Evolutionary conservation across 2,797 vertebrate species (phyloP).

Genomic region (Sarcophilus harrisii): DNA sequence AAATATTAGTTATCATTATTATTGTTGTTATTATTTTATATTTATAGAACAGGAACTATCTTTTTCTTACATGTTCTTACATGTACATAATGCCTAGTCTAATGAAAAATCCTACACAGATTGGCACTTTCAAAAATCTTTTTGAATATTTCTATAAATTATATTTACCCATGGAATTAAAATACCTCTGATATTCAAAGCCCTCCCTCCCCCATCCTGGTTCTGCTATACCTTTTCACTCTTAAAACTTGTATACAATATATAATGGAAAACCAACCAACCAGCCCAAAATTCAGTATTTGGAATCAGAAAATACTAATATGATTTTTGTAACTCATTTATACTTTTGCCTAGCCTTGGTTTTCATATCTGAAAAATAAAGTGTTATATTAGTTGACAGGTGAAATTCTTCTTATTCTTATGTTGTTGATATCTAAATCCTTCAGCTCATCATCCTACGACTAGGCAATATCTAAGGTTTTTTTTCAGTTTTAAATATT

Average conservation of each 20-base stretch:
- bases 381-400: neutral
- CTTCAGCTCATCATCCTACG: neutral
- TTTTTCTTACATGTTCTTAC: constrained; percentile 37
- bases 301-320: neutral
- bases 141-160: constrained; percentile 1
- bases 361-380: neutral
- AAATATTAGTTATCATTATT: neutral
- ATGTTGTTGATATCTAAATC: too few relatives aligned
- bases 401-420: neutral
- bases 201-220: too few relatives aligned
- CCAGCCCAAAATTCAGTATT: neutral
- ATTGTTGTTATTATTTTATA: neutral
- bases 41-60: neutral
- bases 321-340: neutral
- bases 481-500: neutral
- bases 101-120: neutral
- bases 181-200: neutral
- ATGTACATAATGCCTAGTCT: neutral
- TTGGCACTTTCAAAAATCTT: neutral
- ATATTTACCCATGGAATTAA: neutral
- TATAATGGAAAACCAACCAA: neutral
- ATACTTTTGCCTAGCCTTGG: neutral
- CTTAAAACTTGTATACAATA: neutral
- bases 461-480: too few relatives aligned
- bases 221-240: neutral